These are phyloP conservation scores for Bubo blakistoni DNA, from an alignment of 2,113 vertebrate species.

Conservation along the genomic window DNA sequence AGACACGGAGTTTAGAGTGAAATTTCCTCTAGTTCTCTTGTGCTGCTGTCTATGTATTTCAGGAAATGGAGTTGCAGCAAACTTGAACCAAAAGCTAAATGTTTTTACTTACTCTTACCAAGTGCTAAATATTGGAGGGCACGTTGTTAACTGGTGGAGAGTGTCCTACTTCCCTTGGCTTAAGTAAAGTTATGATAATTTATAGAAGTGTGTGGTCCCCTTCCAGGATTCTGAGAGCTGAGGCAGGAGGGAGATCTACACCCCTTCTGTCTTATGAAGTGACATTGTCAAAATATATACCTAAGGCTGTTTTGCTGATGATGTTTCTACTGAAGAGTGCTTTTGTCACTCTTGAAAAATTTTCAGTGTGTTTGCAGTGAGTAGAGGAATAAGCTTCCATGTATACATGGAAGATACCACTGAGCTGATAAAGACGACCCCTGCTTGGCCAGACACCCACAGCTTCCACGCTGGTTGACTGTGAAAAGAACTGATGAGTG, in stretches of 20 bases:
- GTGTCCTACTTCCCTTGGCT: neutral
- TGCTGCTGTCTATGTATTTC: neutral
- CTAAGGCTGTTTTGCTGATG: neutral
- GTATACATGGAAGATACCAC: neutral
- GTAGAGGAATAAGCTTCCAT: neutral
- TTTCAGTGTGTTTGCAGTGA: neutral
- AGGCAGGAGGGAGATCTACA: neutral
- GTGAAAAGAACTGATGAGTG: neutral
- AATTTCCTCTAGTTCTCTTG: neutral
- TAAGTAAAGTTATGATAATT: neutral
- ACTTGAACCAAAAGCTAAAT: neutral
- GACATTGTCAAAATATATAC: neutral
- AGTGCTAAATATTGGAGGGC: neutral
- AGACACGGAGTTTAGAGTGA: neutral
- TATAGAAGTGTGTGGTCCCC: neutral
- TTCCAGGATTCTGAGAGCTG: neutral
- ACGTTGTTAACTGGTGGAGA: neutral
- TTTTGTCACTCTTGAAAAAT: neutral
- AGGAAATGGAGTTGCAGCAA: neutral
- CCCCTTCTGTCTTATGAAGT: neutral
- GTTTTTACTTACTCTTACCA: neutral
- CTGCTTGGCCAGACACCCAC: neutral
- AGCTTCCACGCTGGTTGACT: rapidly evolving
- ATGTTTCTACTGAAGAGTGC: neutral
- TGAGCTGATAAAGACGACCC: neutral